Percentiles rank a stretch among this genome's conserved stretches.
Conservation (phyloP, 2,113 vertebrate genomes). For the Okapia johnstoni region DNA sequence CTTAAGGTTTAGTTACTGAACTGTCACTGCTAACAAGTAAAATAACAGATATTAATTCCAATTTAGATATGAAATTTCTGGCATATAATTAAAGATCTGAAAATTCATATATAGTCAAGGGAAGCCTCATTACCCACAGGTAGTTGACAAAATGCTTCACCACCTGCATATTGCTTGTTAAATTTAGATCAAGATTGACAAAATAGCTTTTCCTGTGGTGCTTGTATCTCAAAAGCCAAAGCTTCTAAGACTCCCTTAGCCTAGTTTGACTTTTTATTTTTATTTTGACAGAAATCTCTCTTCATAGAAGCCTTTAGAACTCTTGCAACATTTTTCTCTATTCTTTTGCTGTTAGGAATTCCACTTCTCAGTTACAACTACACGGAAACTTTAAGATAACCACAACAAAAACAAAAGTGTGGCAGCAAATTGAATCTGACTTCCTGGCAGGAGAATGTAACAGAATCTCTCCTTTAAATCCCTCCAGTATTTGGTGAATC, state of each 20-base stretch:
- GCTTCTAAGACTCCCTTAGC: slow-evolving; percentile 11
- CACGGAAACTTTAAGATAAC: slow-evolving; percentile 26
- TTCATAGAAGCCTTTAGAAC: slow-evolving; percentile 53
- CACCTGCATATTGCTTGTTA: slow-evolving; percentile 13
- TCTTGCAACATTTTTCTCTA: neutral
- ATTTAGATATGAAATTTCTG: slow-evolving; percentile 61
- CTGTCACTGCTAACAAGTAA: slow-evolving; percentile 30
- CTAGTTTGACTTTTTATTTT: slow-evolving; percentile 42
- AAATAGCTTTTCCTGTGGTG: slow-evolving; percentile 48
- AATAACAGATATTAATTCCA: slow-evolving; percentile 52
- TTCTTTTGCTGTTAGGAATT: slow-evolving; percentile 42
- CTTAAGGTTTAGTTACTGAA: slow-evolving; percentile 25
- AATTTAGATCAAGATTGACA: slow-evolving; percentile 59
- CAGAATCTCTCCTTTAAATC: slow-evolving; percentile 66
- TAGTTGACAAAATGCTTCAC: slow-evolving; percentile 52
- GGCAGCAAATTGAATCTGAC: slow-evolving; percentile 56
- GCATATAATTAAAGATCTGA: slow-evolving; percentile 65
- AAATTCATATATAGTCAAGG: slow-evolving; percentile 27
- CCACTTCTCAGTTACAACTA: slow-evolving; percentile 2
- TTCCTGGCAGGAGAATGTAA: slow-evolving; percentile 54
- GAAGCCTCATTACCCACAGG: slow-evolving; percentile 34
- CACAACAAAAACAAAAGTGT: slow-evolving; percentile 54
- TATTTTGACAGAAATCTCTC: slow-evolving; percentile 39
- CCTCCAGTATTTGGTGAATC: slow-evolving; percentile 55
- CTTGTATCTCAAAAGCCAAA: slow-evolving; percentile 50